Percentiles rank a stretch among this genome's conserved stretches.
Conservation (phyloP, 2,113 vertebrate species). For the Pterocles gutturalis region DNA sequence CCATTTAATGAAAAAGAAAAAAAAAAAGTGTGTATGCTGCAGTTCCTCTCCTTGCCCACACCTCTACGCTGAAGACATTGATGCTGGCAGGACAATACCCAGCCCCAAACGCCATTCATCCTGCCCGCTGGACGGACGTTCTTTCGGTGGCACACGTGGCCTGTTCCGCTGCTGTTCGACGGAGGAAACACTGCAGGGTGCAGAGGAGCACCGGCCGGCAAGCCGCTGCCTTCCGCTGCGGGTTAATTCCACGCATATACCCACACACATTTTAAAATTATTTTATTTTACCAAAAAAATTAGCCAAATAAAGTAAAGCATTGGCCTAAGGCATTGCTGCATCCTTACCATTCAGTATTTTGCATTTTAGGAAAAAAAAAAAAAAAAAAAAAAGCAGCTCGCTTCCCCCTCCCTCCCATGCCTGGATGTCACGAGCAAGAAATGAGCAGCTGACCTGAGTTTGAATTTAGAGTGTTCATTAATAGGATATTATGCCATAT, state of each 20-base stretch:
- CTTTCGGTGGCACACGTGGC: accelerated
- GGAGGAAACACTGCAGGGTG: neutral
- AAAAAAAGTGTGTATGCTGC: accelerated
- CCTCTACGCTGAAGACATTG: accelerated
- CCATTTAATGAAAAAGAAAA: neutral
- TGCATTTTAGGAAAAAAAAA: constrained; percentile 77
- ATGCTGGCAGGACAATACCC: neutral
- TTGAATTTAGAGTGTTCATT: constrained; percentile 99
- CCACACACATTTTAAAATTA: no score
- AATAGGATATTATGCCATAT: constrained; percentile 99
- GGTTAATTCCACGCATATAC: accelerated
- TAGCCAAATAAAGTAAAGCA: constrained; percentile 82
- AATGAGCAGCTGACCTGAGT: constrained; percentile 98
- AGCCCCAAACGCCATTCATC: accelerated
- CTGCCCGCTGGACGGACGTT: accelerated
- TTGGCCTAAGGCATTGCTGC: constrained; percentile 70
- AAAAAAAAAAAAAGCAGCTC: constrained; percentile 73
- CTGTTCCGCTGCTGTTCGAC: neutral
- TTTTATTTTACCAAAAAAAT: constrained; percentile 56
- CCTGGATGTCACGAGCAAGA: constrained; percentile 90
- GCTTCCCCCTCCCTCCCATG: constrained; percentile 76
- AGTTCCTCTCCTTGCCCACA: neutral
- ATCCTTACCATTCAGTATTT: constrained; percentile 74
- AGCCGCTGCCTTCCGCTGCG: neutral
- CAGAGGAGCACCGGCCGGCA: neutral